phyloP scores from a whole-genome alignment of 2,888 invertebrate genomes.

The Apamea anceps region DNA sequence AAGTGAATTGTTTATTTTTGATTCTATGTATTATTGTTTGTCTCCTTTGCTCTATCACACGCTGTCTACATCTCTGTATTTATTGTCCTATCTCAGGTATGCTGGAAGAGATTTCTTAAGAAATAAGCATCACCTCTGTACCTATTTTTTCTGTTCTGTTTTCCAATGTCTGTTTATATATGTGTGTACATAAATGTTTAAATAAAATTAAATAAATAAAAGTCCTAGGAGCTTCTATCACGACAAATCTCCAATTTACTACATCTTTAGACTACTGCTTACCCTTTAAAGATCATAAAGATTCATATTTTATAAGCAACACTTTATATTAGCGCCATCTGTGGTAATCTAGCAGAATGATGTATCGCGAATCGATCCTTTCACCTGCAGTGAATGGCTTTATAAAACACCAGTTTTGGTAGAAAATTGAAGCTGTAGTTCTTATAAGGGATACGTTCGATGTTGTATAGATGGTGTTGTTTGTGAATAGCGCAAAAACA shows the following conservation, averaged over 20 bases:
- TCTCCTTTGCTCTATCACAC: too few species aligned
- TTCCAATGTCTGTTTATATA: too few species aligned
- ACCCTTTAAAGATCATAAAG: neutral
- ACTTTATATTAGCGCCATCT: conserved; percentile 57
- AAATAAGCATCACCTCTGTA: too few species aligned
- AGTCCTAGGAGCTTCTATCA: neutral
- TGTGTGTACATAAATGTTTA: too few species aligned
- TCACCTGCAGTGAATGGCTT: conserved; percentile 23
- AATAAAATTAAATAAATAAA: too few species aligned
- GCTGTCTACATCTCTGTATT: too few species aligned
- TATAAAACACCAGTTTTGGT: neutral
- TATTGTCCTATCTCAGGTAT: too few species aligned
- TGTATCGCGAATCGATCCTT: conserved; percentile 19
- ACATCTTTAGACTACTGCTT: neutral
- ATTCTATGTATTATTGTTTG: too few species aligned
- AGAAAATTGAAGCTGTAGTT: neutral
- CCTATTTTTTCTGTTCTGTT: too few species aligned
- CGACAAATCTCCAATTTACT: neutral
- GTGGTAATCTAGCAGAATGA: conserved; percentile 13
- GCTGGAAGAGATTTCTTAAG: too few species aligned
- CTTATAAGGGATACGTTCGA: neutral
- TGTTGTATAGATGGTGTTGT: conserved; percentile 48
- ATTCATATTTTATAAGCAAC: neutral
- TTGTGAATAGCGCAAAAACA: neutral
- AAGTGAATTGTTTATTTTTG: too few species aligned